These are phyloP conservation scores for Eulemur coronatus DNA, from an alignment of 2,797 vertebrate species.

Conservation along the genomic window DNA sequence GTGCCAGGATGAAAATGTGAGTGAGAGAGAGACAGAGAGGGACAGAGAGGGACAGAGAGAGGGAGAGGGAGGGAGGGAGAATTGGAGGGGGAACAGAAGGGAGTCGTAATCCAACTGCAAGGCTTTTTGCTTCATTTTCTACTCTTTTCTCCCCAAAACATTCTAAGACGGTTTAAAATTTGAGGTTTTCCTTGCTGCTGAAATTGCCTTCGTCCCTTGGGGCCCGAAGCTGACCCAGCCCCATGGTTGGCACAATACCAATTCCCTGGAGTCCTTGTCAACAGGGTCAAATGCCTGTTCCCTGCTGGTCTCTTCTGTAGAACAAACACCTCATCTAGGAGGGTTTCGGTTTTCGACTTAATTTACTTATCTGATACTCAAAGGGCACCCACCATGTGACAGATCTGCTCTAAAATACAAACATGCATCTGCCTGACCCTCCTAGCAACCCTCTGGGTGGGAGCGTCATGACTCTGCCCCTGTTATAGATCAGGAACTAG, in stretches of 20 bases:
- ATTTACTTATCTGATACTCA: not conserved
- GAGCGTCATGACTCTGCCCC: accelerated
- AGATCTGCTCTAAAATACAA: not conserved
- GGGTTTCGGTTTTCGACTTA: not conserved
- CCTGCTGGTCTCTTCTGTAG: not conserved
- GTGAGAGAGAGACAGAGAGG: no score
- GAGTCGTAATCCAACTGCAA: not conserved
- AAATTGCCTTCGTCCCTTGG: accelerated
- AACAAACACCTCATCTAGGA: not conserved
- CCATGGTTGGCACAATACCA: accelerated
- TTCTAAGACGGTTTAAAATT: not conserved
- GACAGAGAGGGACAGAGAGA: no score
- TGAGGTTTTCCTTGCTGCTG: not conserved
- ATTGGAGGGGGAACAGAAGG: no score
- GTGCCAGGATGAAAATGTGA: accelerated
- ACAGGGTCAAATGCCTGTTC: not conserved
- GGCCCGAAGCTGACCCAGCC: not conserved
- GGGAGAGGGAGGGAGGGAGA: not conserved
- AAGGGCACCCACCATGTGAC: not conserved
- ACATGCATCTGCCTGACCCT: not conserved
- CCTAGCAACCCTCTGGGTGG: not conserved
- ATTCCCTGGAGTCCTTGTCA: accelerated
- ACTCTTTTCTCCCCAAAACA: not conserved
- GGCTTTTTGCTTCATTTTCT: not conserved
- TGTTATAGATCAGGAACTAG: not conserved